These are phyloP conservation scores for Urocolius indicus DNA, from an alignment of 2,113 vertebrate species.

Conservation along the genomic window DNA sequence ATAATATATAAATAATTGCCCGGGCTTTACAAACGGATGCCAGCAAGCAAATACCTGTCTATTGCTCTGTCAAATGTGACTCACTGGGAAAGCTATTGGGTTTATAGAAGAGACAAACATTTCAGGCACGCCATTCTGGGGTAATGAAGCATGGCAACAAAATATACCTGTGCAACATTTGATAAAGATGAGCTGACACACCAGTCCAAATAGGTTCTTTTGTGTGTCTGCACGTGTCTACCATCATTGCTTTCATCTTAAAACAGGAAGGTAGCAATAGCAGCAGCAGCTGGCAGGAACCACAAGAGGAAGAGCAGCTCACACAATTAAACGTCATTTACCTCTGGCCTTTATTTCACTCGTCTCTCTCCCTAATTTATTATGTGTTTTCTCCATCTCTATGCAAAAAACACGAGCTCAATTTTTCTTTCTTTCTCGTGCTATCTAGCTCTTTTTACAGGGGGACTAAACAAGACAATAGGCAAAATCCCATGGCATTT, in stretches of 20 bases:
- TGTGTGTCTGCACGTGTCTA: constrained; percentile 91
- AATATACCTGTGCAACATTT: constrained; percentile 99
- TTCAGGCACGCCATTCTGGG: constrained; percentile 96
- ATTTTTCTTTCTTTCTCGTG: constrained; percentile 89
- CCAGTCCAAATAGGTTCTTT: constrained; percentile 99
- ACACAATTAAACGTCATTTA: constrained; percentile 87
- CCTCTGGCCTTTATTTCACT: constrained; percentile 88
- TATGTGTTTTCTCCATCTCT: constrained; percentile 79
- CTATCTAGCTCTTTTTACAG: constrained; percentile 77
- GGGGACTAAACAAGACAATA: constrained; percentile 73
- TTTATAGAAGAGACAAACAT: constrained; percentile 95
- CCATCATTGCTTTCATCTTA: constrained; percentile 88
- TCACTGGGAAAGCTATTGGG: constrained; percentile 79
- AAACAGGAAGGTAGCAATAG: constrained; percentile 80
- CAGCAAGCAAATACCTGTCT: constrained; percentile 74
- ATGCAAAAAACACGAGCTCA: constrained; percentile 81
- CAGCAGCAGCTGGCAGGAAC: constrained; percentile 89
- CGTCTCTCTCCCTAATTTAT: constrained; percentile 83
- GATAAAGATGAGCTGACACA: constrained; percentile 99
- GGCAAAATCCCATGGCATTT: constrained; percentile 71
- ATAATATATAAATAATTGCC: constrained; percentile 69
- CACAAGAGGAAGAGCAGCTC: constrained; percentile 84
- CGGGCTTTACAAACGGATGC: constrained; percentile 73
- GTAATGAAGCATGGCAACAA: constrained; percentile 99
- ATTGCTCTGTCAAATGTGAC: constrained; percentile 82